A percentile compares a stretch with the other conserved stretches of the same genome.
Conservation (phyloP, 1,140 invertebrate genomes). For the Drosophila dunni region DNA sequence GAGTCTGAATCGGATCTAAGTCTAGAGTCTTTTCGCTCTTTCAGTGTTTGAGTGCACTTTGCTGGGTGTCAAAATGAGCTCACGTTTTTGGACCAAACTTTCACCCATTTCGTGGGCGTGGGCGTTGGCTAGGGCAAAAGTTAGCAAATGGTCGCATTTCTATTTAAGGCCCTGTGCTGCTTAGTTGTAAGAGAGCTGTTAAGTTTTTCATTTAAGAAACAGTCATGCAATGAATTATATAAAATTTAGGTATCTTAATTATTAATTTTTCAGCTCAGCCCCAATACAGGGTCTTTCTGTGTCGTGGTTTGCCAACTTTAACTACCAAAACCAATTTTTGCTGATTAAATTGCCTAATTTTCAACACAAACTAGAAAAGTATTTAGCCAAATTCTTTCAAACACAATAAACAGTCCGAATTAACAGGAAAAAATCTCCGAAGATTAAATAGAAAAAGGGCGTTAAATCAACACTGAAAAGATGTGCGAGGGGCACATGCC, state of each 20-base stretch:
- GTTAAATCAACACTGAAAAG: constrained; percentile 53
- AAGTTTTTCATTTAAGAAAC: too few species aligned
- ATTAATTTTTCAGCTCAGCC: too few species aligned
- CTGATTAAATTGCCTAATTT: too few species aligned
- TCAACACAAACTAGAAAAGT: neutral
- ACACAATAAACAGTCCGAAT: neutral
- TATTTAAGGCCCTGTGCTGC: neutral
- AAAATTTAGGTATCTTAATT: too few species aligned
- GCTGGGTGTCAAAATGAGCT: constrained; percentile 71
- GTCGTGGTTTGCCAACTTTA: too few species aligned
- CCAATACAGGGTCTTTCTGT: too few species aligned
- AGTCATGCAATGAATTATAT: too few species aligned
- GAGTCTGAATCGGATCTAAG: neutral
- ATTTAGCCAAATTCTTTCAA: neutral
- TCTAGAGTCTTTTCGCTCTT: too few species aligned
- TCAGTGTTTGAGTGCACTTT: constrained; percentile 31
- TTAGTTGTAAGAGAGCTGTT: too few species aligned
- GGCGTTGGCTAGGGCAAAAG: constrained; percentile 68
- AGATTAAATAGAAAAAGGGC: constrained; percentile 30
- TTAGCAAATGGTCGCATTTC: constrained; percentile 11
- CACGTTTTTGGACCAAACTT: constrained; percentile 69
- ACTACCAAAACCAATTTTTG: too few species aligned
- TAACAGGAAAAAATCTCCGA: constrained; percentile 1
- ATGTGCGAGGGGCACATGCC: constrained; percentile 27
- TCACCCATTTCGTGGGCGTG: constrained; percentile 70